Evolutionary conservation across 2,113 vertebrate genomes (phyloP).

Genomic region (Rhinopithecus roxellana): DNA sequence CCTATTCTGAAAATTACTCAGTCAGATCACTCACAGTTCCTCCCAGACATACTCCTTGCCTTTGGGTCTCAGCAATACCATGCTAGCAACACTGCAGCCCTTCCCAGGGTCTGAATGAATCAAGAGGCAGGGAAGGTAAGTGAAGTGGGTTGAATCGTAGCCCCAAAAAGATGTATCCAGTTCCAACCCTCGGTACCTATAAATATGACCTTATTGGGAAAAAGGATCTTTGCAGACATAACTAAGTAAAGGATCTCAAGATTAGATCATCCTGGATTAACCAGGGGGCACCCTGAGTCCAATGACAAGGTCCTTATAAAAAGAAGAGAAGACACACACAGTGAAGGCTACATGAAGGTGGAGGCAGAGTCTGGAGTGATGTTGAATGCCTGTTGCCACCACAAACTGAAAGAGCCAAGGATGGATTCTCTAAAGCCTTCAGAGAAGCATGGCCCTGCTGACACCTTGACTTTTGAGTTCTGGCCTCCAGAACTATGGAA

Average conservation of each 20-base stretch:
- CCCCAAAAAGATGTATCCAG: background rate
- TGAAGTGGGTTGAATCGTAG: background rate
- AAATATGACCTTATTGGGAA: background rate
- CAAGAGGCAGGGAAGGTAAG: background rate
- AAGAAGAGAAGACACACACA: background rate
- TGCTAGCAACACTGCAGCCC: background rate
- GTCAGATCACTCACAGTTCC: background rate
- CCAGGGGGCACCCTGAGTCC: background rate
- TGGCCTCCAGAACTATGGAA: background rate
- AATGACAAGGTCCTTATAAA: background rate
- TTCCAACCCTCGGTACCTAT: background rate
- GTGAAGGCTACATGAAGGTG: no score
- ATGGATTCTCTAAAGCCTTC: no score
- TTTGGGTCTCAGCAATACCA: no score
- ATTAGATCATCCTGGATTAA: background rate
- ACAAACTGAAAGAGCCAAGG: background rate
- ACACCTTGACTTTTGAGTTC: background rate
- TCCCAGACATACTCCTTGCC: background rate
- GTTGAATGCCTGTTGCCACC: fast-evolving
- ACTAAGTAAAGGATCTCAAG: background rate
- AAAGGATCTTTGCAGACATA: background rate
- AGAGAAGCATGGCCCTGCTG: background rate
- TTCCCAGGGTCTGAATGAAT: background rate
- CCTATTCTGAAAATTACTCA: background rate
- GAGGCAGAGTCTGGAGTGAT: background rate